Conservation (phyloP, 2,797 vertebrate species). For the Oceanodroma leucorhoa region DNA sequence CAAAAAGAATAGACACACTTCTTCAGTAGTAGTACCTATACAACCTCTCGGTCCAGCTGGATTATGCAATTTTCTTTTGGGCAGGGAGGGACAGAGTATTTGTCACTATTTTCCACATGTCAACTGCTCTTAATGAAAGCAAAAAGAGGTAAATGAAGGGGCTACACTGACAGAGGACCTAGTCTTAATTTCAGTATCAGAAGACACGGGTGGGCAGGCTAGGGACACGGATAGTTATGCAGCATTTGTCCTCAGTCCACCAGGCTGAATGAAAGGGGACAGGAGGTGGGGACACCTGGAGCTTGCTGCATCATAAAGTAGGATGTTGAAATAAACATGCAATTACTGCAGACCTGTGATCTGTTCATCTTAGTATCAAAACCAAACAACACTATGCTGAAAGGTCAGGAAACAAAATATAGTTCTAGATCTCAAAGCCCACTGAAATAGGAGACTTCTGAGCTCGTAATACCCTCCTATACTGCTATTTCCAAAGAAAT, state of each 20-base stretch:
- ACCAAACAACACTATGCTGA: not conserved
- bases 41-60: not conserved
- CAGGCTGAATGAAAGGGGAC: not conserved
- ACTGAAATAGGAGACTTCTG: not conserved
- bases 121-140: not conserved
- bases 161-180: not conserved
- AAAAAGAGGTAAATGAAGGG: not conserved
- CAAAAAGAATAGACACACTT: not conserved
- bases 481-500: not conserved
- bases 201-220: not conserved
- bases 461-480: not conserved
- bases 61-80: not conserved
- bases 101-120: not conserved
- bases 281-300: not conserved
- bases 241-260: not conserved
- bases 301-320: not conserved
- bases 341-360: not conserved
- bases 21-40: not conserved
- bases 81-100: not conserved
- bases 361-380: not conserved
- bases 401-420: not conserved
- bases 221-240: fast-evolving
- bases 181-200: not conserved
- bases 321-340: not conserved
- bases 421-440: not conserved